phyloP scores from a whole-genome alignment of 2,113 vertebrate genomes.

The Labrus mixtus region DNA sequence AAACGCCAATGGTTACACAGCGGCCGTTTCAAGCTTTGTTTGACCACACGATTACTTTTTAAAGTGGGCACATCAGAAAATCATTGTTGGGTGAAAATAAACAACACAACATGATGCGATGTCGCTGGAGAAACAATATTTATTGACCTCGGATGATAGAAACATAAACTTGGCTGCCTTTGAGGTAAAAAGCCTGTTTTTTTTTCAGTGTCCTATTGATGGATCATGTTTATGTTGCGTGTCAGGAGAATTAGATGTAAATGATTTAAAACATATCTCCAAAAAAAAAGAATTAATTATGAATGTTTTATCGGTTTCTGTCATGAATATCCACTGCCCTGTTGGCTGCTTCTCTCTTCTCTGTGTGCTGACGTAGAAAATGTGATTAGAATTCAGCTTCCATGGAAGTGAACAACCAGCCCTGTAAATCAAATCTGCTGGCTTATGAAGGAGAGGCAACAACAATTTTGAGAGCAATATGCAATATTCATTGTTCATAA shows the following conservation, averaged over 20 bases:
- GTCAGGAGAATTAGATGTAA: slow-evolving; percentile 24
- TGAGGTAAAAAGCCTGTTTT: neutral
- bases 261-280: neutral
- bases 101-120: slow-evolving; percentile 44
- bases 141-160: slow-evolving; percentile 45
- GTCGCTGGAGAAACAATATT: slow-evolving; percentile 33
- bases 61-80: slow-evolving; percentile 72
- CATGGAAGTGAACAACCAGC: slow-evolving; percentile 64
- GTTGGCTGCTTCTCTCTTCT: slow-evolving; percentile 21
- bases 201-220: neutral
- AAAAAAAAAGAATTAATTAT: neutral
- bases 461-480: slow-evolving; percentile 79
- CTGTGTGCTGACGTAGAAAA: slow-evolving; percentile 16
- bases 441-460: slow-evolving; percentile 73
- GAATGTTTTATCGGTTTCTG: slow-evolving; percentile 2
- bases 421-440: slow-evolving; percentile 76
- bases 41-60: slow-evolving; percentile 75
- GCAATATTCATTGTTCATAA: slow-evolving; percentile 82
- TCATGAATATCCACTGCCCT: slow-evolving; percentile 17
- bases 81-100: slow-evolving; percentile 65
- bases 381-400: slow-evolving; percentile 69
- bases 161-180: slow-evolving; percentile 19
- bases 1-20: slow-evolving; percentile 56
- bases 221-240: neutral
- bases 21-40: slow-evolving; percentile 63